Percentiles rank a stretch among this genome's conserved stretches.
Conservation (phyloP, 2,113 vertebrate species). For the Cyprinodon tularosa region DNA sequence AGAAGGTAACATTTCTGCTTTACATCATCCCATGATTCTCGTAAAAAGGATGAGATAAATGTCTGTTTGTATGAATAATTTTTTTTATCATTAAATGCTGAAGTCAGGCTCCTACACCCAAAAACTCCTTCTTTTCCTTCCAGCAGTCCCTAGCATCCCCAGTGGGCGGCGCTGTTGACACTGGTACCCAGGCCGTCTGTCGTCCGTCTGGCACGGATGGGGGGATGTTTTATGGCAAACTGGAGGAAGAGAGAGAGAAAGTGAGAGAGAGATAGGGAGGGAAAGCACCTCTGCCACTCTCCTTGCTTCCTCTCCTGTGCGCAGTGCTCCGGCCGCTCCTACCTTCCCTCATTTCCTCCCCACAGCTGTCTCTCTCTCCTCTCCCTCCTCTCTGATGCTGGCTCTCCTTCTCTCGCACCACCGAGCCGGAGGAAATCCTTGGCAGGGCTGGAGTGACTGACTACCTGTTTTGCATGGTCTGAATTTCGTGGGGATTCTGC, state of each 20-base stretch:
- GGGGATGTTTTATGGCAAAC: slow-evolving; percentile 45
- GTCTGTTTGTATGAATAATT: not conserved
- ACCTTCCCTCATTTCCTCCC: slow-evolving; percentile 62
- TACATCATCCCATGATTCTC: too few species aligned
- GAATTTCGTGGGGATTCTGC: slow-evolving; percentile 58
- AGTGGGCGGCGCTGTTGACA: slow-evolving; percentile 56
- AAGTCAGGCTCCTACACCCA: not conserved
- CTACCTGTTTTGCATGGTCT: slow-evolving; percentile 67
- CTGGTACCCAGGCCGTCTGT: slow-evolving; percentile 60
- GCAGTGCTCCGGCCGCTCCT: slow-evolving; percentile 75
- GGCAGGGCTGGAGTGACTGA: slow-evolving; percentile 55
- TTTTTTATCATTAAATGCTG: not conserved
- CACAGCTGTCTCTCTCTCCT: slow-evolving; percentile 61
- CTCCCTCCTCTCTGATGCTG: slow-evolving; percentile 55
- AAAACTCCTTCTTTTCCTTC: not conserved
- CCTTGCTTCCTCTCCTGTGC: slow-evolving; percentile 68
- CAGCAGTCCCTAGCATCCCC: slow-evolving; percentile 43
- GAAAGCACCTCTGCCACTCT: slow-evolving; percentile 52
- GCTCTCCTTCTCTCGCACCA: slow-evolving; percentile 32
- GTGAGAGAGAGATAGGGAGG: slow-evolving; percentile 32
- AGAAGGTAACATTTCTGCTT: too few species aligned
- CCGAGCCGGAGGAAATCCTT: slow-evolving; percentile 51
- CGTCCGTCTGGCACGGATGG: slow-evolving; percentile 57
- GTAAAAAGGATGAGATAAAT: too few species aligned
- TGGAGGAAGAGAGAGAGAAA: slow-evolving; percentile 12